phyloP scores from a whole-genome alignment of 1,140 invertebrate genomes.

The Tetragnatha versicolor region DNA sequence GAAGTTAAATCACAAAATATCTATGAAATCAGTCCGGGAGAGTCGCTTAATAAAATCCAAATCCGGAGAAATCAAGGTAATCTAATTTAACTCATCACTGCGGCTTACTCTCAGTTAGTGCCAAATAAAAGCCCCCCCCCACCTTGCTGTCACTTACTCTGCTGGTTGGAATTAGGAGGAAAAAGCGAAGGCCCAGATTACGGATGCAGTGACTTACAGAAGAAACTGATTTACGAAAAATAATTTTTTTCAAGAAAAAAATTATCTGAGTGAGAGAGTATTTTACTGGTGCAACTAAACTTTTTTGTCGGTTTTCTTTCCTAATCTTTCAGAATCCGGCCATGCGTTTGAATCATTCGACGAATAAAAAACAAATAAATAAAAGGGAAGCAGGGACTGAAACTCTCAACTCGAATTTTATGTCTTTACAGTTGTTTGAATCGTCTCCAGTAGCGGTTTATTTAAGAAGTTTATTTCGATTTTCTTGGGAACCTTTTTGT shows the following conservation, averaged over 20 bases:
- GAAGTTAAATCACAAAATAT: too few relatives aligned
- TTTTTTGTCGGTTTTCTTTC: background rate
- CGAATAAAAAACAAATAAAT: slow-evolving; percentile 12
- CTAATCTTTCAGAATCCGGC: background rate
- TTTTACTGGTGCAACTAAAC: too few relatives aligned
- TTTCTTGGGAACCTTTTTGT: background rate
- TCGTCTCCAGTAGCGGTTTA: background rate
- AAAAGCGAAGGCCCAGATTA: too few relatives aligned
- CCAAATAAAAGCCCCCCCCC: too few relatives aligned
- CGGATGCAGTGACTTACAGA: background rate
- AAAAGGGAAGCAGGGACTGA: background rate
- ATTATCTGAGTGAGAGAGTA: too few relatives aligned
- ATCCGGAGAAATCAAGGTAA: background rate
- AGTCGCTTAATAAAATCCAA: background rate
- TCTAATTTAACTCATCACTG: background rate
- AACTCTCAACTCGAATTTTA: background rate
- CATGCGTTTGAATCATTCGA: background rate
- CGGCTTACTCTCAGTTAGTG: background rate
- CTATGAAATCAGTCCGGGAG: too few relatives aligned
- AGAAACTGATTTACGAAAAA: background rate
- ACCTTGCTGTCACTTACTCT: too few relatives aligned
- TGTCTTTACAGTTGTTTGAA: background rate
- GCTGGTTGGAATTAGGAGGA: too few relatives aligned
- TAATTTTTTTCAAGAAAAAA: background rate
- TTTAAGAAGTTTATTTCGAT: slow-evolving; percentile 20